Evolutionary conservation across 2,888 invertebrate species (phyloP).

Genomic region (Limnephilus rhombicus): DNA sequence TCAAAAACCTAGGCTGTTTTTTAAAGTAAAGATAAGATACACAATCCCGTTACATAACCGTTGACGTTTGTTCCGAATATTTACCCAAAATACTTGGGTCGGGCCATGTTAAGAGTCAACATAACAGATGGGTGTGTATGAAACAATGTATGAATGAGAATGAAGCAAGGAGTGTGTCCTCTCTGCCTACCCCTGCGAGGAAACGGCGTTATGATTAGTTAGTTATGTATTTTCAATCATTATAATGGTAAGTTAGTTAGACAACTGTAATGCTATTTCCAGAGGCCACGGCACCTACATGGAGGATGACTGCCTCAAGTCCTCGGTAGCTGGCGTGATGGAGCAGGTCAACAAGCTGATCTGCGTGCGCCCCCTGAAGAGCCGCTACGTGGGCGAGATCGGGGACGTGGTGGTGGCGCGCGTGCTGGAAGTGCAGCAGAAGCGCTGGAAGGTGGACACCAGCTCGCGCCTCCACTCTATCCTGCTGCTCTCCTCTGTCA

Average conservation of each 20-base stretch:
- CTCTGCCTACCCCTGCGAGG: background rate
- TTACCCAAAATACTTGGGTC: too few species aligned
- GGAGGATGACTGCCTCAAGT: constrained; percentile 88
- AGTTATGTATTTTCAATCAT: background rate
- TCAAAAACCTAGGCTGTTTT: too few species aligned
- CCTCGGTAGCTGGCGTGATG: constrained; percentile 96
- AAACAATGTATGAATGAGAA: too few species aligned
- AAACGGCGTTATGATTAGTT: background rate
- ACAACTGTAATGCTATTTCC: constrained; percentile 29
- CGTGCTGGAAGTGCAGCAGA: constrained; percentile 95
- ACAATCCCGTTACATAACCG: too few species aligned
- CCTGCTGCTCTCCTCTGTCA: constrained; percentile 93
- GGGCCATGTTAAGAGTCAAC: too few species aligned
- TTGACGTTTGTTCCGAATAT: too few species aligned
- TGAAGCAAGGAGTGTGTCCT: too few species aligned
- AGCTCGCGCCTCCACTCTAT: constrained; percentile 93
- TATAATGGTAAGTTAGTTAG: too few species aligned
- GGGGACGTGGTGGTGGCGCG: constrained; percentile 98
- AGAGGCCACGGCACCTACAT: constrained; percentile 98
- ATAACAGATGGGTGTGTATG: too few species aligned
- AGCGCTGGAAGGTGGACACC: constrained; percentile 96
- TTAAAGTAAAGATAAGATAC: too few species aligned
- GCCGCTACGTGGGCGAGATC: constrained; percentile 94
- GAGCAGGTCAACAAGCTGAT: constrained; percentile 97
- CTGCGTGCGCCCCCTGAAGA: constrained; percentile 93